These are phyloP conservation scores for Alaudala cheleensis DNA, from an alignment of 2,113 vertebrate genomes.

Conservation along the genomic window DNA sequence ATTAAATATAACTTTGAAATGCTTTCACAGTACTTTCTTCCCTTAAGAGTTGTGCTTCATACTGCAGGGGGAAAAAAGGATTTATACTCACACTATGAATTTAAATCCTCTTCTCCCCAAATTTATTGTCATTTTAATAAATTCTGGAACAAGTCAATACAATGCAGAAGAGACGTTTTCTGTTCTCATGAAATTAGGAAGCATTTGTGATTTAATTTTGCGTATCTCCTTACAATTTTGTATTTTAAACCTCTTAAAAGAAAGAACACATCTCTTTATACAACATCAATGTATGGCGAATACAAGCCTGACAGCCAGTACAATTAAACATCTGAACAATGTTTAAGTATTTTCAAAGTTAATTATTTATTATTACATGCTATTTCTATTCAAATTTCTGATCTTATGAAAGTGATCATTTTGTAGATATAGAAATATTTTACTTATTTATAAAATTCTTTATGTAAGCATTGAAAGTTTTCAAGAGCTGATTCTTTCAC, in stretches of 20 bases:
- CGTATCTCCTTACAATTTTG: neutral
- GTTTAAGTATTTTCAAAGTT: neutral
- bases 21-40: neutral
- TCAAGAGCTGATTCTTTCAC: neutral
- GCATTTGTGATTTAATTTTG: neutral
- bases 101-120: neutral
- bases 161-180: neutral
- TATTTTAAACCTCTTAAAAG: neutral
- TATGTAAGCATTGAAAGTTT: neutral
- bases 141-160: neutral
- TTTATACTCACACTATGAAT: neutral
- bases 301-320: neutral
- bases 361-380: neutral
- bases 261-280: neutral
- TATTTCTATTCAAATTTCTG: neutral
- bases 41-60: neutral
- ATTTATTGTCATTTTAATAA: neutral
- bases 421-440: neutral
- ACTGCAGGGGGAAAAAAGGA: neutral
- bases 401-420: neutral
- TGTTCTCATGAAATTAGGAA: neutral
- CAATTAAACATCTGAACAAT: neutral
- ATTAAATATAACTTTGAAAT: neutral
- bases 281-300: neutral
- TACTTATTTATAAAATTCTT: neutral